phyloP scores from a whole-genome alignment of 2,797 vertebrate species.

The Naso thynnoides region DNA sequence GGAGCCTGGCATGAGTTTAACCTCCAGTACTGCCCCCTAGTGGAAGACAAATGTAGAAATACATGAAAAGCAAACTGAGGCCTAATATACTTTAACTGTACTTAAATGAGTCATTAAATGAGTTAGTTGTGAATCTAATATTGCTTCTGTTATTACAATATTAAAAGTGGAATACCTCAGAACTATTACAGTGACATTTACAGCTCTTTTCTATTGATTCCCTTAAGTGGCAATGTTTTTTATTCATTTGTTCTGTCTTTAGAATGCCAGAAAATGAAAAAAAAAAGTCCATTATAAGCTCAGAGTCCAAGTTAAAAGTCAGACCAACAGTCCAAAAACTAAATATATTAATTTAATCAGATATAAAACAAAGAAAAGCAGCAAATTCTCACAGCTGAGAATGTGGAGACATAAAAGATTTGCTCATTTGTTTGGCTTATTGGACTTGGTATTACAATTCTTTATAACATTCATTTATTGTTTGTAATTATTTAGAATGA shows the following conservation, averaged over 20 bases:
- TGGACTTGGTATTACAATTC: no score
- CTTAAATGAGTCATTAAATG: background rate
- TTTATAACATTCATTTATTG: no score
- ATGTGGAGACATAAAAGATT: background rate
- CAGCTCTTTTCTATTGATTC: background rate
- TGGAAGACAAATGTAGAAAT: conserved; percentile 22
- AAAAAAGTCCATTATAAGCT: background rate
- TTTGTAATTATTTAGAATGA: background rate
- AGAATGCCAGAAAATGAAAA: background rate
- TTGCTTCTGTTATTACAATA: background rate
- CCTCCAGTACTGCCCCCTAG: conserved; percentile 49
- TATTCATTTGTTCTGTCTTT: no score
- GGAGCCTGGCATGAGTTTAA: background rate
- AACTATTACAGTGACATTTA: background rate
- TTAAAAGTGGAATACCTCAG: background rate
- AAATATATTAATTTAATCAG: background rate
- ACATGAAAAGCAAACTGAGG: background rate
- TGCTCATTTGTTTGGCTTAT: no score
- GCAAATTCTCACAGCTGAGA: background rate
- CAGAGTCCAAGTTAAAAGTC: background rate
- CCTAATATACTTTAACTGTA: background rate
- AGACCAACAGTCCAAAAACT: accelerated
- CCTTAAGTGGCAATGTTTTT: background rate
- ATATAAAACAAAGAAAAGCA: conserved; percentile 1
- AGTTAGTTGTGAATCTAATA: background rate